Evolutionary conservation across 2,113 vertebrate species (phyloP).

Genomic region (Epinephelus moara): DNA sequence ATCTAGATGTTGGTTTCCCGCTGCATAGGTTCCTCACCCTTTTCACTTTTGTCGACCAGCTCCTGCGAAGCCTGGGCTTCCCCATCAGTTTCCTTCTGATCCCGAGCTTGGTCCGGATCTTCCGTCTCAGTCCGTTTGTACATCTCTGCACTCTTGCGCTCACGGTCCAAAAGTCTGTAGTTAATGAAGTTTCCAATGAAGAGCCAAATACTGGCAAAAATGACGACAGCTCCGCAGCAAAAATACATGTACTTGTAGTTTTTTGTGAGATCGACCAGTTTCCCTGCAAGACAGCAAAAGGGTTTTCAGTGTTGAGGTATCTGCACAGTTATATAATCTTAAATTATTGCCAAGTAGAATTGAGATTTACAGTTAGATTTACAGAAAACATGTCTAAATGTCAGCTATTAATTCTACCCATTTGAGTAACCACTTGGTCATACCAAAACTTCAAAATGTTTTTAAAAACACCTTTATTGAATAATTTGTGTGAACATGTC

Average conservation of each 20-base stretch:
- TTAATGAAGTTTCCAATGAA: conserved; percentile 96
- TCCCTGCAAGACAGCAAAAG: conserved; percentile 86
- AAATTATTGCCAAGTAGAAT: neutral
- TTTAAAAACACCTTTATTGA: no score
- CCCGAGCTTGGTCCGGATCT: conserved; percentile 80
- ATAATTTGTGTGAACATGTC: neutral
- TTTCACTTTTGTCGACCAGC: conserved; percentile 63
- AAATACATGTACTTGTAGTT: conserved; percentile 97
- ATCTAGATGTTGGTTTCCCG: conserved; percentile 96
- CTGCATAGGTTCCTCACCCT: conserved; percentile 83
- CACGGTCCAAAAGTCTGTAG: conserved; percentile 92
- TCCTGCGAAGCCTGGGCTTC: conserved; percentile 67
- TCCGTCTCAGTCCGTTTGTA: conserved; percentile 81
- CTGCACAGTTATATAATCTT: no score
- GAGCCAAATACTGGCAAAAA: conserved; percentile 91
- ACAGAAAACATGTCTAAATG: neutral
- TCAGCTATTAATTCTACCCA: neutral
- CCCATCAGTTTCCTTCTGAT: conserved; percentile 63
- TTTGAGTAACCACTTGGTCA: neutral
- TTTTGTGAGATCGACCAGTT: conserved; percentile 93
- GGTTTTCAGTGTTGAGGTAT: neutral
- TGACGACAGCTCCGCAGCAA: conserved; percentile 91
- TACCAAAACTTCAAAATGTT: neutral
- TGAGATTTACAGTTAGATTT: neutral
- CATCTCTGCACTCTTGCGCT: conserved; percentile 84